Evolutionary conservation across 2,888 invertebrate genomes (phyloP).

Genomic region (Cosmopolites sordidus): DNA sequence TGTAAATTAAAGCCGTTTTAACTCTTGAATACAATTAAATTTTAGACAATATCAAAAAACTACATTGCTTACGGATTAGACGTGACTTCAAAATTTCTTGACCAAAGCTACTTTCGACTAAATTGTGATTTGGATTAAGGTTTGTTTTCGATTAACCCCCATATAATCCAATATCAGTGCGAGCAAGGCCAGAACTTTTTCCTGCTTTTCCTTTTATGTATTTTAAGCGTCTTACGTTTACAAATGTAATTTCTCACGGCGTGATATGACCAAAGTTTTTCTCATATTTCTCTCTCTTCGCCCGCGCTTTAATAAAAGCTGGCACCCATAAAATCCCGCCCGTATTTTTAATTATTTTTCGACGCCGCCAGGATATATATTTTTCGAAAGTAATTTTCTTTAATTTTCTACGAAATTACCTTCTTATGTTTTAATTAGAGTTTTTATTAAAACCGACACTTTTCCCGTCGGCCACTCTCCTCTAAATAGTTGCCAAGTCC

Average conservation of each 20-base stretch:
- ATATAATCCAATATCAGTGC: conserved; percentile 11
- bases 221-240: conserved; percentile 30
- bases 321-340: conserved; percentile 41
- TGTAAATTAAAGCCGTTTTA: too few relatives aligned
- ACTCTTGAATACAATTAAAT: too few relatives aligned
- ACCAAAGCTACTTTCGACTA: too few relatives aligned
- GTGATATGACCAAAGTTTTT: conserved; percentile 44
- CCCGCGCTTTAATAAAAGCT: conserved; percentile 25
- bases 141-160: neutral
- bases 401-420: conserved; percentile 28
- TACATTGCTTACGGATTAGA: too few relatives aligned
- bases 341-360: conserved; percentile 43
- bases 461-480: neutral
- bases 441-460: conserved; percentile 22
- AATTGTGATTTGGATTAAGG: too few relatives aligned
- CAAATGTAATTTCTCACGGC: conserved; percentile 43
- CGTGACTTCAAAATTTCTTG: too few relatives aligned
- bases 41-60: too few relatives aligned
- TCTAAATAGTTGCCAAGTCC: conserved; percentile 1
- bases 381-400: conserved; percentile 27
- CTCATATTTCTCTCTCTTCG: conserved; percentile 39
- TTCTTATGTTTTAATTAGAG: conserved; percentile 29
- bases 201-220: conserved; percentile 24
- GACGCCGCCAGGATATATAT: conserved; percentile 26
- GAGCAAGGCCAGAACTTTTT: conserved; percentile 17